Conservation (phyloP, 2,797 vertebrate genomes). For the Micrastur ruficollis region DNA sequence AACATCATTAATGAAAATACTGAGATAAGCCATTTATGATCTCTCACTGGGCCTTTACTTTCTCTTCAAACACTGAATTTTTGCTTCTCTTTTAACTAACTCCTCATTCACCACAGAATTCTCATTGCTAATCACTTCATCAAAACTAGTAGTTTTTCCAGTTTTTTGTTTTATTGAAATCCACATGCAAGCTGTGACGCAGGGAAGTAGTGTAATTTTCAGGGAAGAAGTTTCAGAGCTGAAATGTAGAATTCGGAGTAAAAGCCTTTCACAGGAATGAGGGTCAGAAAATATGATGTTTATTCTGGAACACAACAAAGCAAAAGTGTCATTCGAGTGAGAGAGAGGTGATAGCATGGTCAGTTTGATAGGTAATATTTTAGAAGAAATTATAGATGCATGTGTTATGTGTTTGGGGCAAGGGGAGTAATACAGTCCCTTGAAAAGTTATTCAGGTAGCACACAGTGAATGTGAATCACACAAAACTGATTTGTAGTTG, state of each 20-base stretch:
- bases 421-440: background rate
- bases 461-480: background rate
- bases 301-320: background rate
- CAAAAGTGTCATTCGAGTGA: background rate
- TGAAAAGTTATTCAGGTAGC: background rate
- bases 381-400: background rate
- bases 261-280: background rate
- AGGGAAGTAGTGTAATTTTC: background rate
- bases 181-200: background rate
- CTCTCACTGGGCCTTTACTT: background rate
- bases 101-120: background rate
- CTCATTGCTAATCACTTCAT: background rate
- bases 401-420: background rate
- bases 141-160: background rate
- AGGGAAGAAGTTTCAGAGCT: background rate
- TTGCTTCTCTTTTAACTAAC: background rate
- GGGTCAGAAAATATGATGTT: background rate
- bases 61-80: background rate
- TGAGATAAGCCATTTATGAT: background rate
- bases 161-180: background rate
- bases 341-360: accelerated
- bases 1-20: background rate
- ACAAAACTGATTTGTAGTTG: background rate
- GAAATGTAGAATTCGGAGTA: background rate
- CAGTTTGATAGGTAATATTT: background rate